A percentile compares a stretch with the other conserved stretches of the same genome.
Conservation (phyloP, 2,888 invertebrate species). For the Cosmopolites sordidus region DNA sequence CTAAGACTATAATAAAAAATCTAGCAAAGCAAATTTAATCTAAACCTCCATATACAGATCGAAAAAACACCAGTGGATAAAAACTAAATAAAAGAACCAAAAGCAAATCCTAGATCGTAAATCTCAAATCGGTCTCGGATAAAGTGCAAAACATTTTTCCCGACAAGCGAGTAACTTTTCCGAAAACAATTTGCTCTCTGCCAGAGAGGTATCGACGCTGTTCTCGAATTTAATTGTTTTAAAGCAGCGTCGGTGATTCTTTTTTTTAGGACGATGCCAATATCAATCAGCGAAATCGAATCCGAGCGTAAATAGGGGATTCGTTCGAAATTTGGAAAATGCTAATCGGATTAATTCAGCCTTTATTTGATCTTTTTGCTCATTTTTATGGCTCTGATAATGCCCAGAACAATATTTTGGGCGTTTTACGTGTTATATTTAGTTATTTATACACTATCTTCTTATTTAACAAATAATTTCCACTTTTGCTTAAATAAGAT, state of each 20-base stretch:
- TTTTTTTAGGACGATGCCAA: not conserved
- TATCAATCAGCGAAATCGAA: not conserved
- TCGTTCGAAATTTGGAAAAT: not conserved
- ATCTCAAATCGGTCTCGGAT: not conserved
- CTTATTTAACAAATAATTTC: too few species aligned
- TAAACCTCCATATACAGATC: too few species aligned
- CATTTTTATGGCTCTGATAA: not conserved
- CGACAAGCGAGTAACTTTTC: not conserved
- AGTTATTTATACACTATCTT: too few species aligned
- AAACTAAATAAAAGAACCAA: not conserved
- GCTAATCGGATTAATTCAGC: not conserved
- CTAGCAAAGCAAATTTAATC: not conserved
- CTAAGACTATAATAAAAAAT: too few species aligned
- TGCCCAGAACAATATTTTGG: too few species aligned
- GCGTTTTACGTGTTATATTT: too few species aligned
- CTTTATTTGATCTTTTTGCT: not conserved
- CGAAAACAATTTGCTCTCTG: not conserved
- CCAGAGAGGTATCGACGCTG: not conserved
- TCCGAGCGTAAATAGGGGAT: not conserved
- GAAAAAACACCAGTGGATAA: too few species aligned
- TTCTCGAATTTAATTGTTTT: not conserved
- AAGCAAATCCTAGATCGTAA: not conserved
- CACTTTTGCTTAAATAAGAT: too few species aligned
- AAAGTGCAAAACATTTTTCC: constrained; percentile 2
- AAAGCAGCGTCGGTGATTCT: not conserved